Base-by-base conservation (phyloP, 2,797 vertebrate species). In the Lagocephalus sceleratus region DNA sequence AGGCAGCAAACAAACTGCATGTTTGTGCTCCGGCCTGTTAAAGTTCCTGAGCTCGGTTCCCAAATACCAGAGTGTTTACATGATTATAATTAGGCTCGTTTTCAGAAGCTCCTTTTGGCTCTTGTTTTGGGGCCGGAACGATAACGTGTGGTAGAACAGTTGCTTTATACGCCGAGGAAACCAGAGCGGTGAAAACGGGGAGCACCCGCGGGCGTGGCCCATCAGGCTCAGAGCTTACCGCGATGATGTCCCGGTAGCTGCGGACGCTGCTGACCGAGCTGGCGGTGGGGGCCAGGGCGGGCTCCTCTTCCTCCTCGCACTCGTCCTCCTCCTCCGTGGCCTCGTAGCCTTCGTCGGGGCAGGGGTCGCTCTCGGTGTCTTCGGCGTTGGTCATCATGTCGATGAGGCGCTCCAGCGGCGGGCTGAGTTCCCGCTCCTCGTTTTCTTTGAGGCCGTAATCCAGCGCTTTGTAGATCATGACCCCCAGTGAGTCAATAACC, bases 401-500 rank as follows among this genome's bases (percentile, higher is more conserved):
- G 10, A 99, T 99, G 40, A 99, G 93, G 68, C 83, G 92, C 83
- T 99, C 97, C 62, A 99, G 79, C 0, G 97, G 95, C 2, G 94
- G 94, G 76, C 94, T 98, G 63, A 99, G 91, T 60, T 99, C 97
- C 0, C 97, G 86, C 77, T 99, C 97, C 81, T 98, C 97, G 5
- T 91, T 96, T 56, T 97, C 95, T 78, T 98, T 98, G 85, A 99
- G 89, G 19, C 97, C 96, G 53, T 93, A 99, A 90, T 99, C 97
- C 88, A 99, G 81, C 20, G 97, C 97, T 90, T 98, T 99, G 87
- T 99, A 99, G 83, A 98, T 97, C 90, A 98, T 94, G 85, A 99
- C 92, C 22, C 95, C 97, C 68, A 99, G 83, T 0, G 96, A 97
- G 83, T 97, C 96, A 39, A 98, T 96, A 35, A 98, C 91, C 97